These are phyloP conservation scores for Teleiodes luculella DNA, from an alignment of 2,888 invertebrate species.

Conservation along the genomic window DNA sequence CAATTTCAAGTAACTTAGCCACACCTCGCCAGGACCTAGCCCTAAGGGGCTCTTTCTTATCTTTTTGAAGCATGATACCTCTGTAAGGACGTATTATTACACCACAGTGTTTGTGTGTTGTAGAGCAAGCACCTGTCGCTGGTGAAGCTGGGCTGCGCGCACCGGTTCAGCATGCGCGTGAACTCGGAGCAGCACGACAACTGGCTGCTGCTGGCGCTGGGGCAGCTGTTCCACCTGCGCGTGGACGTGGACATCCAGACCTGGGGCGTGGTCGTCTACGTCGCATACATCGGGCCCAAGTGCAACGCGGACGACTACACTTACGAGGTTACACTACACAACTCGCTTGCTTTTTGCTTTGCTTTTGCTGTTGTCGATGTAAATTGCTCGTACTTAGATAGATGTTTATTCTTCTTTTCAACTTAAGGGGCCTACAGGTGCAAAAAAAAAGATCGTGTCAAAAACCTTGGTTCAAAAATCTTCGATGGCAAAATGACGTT, in stretches of 20 bases:
- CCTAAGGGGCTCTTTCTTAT: no score
- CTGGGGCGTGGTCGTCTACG: conserved; percentile 57
- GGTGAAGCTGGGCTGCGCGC: conserved; percentile 47
- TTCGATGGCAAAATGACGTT: no score
- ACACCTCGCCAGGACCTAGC: no score
- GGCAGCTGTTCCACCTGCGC: conserved; percentile 58
- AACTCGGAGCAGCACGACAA: conserved; percentile 55
- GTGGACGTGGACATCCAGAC: conserved; percentile 56
- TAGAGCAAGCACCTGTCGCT: conserved; percentile 56
- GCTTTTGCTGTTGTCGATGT: neutral
- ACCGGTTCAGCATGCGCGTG: conserved; percentile 55
- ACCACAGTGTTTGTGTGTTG: conserved; percentile 4
- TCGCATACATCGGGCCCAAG: conserved; percentile 67
- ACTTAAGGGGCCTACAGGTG: no score
- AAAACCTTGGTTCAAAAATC: no score
- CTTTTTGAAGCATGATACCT: no score
- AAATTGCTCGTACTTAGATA: no score
- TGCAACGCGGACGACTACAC: conserved; percentile 49
- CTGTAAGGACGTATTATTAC: no score
- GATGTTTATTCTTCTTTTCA: no score
- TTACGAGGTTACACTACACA: no score
- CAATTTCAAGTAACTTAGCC: no score
- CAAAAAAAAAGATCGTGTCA: no score
- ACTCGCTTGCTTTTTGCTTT: neutral
- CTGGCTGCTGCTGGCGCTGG: conserved; percentile 54